Percentiles rank a stretch among this genome's conserved stretches.
Evolutionary conservation across 2,888 invertebrate genomes (phyloP).

Genomic region (Disparrhopalites patrizii): DNA sequence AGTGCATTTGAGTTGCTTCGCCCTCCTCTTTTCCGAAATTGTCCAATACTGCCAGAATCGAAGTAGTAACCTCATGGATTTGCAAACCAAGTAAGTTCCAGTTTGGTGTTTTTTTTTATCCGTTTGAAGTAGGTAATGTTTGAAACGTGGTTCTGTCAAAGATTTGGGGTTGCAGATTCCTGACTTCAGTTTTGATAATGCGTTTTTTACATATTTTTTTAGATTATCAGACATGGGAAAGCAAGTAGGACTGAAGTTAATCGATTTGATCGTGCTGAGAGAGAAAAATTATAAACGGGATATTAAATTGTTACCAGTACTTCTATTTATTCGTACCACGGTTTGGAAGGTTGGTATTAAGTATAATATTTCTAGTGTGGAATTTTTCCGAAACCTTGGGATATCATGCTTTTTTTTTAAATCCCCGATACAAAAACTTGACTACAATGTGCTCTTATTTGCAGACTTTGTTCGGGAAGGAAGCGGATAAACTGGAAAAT

Average conservation of each 20-base stretch:
- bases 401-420: not conserved
- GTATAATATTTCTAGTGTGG: not conserved
- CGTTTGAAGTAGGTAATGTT: not conserved
- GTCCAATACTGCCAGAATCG: conserved; percentile 97
- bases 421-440: too few relatives aligned
- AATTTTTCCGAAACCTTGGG: not conserved
- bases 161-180: too few relatives aligned
- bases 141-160: too few relatives aligned
- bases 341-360: conserved; percentile 78
- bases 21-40: conserved; percentile 93
- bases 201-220: not conserved
- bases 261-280: conserved; percentile 89
- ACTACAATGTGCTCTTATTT: too few relatives aligned
- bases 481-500: conserved; percentile 97
- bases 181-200: too few relatives aligned
- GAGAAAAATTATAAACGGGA: conserved; percentile 93
- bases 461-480: conserved; percentile 89
- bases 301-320: conserved; percentile 87
- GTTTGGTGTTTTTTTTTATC: not conserved
- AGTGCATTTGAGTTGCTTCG: conserved; percentile 87
- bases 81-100: conserved; percentile 87
- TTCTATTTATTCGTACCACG: conserved; percentile 91
- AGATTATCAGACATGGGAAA: conserved; percentile 92
- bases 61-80: conserved; percentile 88
- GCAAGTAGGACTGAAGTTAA: conserved; percentile 87